These are phyloP conservation scores for Siniperca knerii DNA, from an alignment of 2,113 vertebrate genomes.

Conservation along the genomic window DNA sequence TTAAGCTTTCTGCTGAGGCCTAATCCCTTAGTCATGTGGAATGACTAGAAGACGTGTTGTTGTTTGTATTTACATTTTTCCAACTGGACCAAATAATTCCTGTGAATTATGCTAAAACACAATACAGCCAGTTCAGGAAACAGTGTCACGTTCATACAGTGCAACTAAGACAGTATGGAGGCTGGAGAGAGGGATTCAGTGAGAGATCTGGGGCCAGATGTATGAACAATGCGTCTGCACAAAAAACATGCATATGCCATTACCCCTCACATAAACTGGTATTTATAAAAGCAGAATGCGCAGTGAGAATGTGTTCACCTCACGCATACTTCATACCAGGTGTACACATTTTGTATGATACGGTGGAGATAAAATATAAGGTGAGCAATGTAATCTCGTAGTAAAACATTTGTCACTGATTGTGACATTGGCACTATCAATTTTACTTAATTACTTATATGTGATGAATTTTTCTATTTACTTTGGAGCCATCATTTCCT, in stretches of 20 bases:
- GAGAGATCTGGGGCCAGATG: slow-evolving; percentile 9
- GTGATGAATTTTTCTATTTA: background rate
- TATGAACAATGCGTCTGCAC: background rate
- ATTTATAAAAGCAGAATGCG: slow-evolving; percentile 1
- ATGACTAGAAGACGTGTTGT: slow-evolving; percentile 1
- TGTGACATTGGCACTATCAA: background rate
- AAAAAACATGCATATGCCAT: background rate
- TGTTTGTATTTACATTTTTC: background rate
- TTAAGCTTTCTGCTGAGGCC: slow-evolving; percentile 14
- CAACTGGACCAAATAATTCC: slow-evolving; percentile 16
- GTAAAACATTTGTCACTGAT: too few species aligned
- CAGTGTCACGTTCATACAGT: background rate
- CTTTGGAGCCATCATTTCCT: background rate
- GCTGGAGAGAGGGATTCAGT: slow-evolving; percentile 9
- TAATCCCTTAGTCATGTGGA: slow-evolving; percentile 47
- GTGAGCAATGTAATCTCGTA: too few species aligned
- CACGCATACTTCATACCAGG: too few species aligned
- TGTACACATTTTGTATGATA: too few species aligned
- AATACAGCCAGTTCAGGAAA: slow-evolving; percentile 15
- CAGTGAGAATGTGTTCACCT: too few species aligned
- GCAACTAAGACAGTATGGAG: slow-evolving; percentile 9
- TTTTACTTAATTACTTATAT: background rate
- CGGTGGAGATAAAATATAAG: too few species aligned
- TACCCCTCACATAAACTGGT: background rate
- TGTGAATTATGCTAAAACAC: slow-evolving; percentile 32